phyloP scores from a whole-genome alignment of 53 echinoderm and acorn worm genomes.

The Mesocentrotus franciscanus region DNA sequence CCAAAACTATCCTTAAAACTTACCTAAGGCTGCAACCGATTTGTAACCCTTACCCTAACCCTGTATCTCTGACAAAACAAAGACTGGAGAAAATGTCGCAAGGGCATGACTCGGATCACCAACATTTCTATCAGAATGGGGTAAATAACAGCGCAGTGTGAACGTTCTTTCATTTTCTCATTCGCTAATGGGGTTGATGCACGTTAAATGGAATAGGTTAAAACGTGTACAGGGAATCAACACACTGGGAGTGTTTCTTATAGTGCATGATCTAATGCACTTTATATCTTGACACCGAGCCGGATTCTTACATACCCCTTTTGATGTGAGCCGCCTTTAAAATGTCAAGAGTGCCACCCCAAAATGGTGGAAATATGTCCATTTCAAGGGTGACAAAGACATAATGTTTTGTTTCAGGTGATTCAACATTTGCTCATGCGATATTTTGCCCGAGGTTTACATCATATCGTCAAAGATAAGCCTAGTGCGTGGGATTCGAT shows the following conservation, averaged over 20 bases:
- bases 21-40: no score
- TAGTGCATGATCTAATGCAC: conserved; percentile 18
- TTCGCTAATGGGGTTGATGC: conserved; percentile 24
- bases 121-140: neutral
- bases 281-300: neutral
- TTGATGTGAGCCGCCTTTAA: conserved; percentile 7
- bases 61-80: no score
- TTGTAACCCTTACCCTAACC: no score
- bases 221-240: conserved; percentile 25
- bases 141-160: neutral
- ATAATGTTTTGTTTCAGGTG: neutral
- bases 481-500: neutral
- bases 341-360: neutral
- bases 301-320: neutral
- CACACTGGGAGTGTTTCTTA: neutral
- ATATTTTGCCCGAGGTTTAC: neutral
- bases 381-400: neutral
- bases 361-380: neutral
- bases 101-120: neutral
- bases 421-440: neutral
- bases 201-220: conserved; percentile 16
- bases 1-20: no score
- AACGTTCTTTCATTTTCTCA: conserved; percentile 10
- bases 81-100: no score
- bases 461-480: neutral